Evolutionary conservation across 1,140 invertebrate species (phyloP), one percentile per base, ranked within the genome.

Genomic region (Aphelinus certus): DNA sequence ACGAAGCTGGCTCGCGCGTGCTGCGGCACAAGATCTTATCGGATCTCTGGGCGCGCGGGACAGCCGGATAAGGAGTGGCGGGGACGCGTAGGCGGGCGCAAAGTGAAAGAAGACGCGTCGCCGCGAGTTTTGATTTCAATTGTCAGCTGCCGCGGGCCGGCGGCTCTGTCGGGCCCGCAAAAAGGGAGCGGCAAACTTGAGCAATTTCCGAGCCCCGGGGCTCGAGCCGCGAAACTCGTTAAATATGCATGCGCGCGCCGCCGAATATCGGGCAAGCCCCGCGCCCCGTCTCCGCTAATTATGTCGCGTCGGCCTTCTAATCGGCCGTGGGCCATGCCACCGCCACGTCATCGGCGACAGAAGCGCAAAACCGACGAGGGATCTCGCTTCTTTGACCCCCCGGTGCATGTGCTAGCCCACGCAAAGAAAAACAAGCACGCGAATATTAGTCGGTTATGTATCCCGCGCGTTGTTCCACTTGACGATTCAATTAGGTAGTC

Each of bases 201-300:
- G 75, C 79, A 83, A 85, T 85, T 85, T 84, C 79, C 80, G 77
- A 79, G 51, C 72, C 26, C 53, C 63, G 77, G 72, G 26, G 51
- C 51, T 51, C 76, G 73, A 77, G 77, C 75, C 76, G 69, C 43
- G 58, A 58, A 80, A 80, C 79, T 85, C 78, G 82, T 87, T 86
- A 87, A 86, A 86, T 86, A 86, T 86, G 83, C 79, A 86, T 83
- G 79, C 78, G 78, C 26, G 9, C 26, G 65, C 61, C 57, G 60
- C 58, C 65, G 69, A 46, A 56, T 71, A 74, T 66, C 65, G 65
- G 51, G 47, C 48, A 47, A 46, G 48, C 66, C 70, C 67, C 63
- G 78, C 80, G 78, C 77, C 79, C 75, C 80, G 86, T 87, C 85
- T 84, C 86, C 80, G 77, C 82, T 81, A 86, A 87, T 87, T 87